A percentile compares a stretch with the other conserved stretches of the same genome.
phyloP scores from a whole-genome alignment of 2,113 vertebrate genomes.

The Nesospiza acunhae region DNA sequence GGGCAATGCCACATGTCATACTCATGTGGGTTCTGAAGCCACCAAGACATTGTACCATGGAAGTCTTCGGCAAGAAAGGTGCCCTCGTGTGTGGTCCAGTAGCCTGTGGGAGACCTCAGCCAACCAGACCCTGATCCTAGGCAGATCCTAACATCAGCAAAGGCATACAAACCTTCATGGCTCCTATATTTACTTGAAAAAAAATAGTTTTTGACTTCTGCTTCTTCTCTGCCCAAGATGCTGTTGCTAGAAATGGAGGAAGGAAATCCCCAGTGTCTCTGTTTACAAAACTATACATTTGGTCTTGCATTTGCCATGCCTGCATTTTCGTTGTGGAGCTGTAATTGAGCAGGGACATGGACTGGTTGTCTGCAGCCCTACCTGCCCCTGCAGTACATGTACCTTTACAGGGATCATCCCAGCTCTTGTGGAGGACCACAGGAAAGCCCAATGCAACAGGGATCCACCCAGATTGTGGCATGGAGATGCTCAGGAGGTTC shows the following conservation, averaged over 20 bases:
- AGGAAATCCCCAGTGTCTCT: not conserved
- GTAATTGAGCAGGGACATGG: not conserved
- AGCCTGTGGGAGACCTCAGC: not conserved
- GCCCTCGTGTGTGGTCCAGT: not conserved
- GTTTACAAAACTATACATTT: not conserved
- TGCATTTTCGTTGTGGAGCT: not conserved
- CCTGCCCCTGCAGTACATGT: not conserved
- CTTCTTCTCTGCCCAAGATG: not conserved
- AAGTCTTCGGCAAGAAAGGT: not conserved
- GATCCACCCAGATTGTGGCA: not conserved
- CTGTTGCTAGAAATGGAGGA: not conserved
- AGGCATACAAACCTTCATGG: not conserved
- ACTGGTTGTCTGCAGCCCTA: not conserved
- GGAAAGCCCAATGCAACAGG: not conserved
- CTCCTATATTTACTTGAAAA: not conserved
- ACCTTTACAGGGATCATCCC: accelerated
- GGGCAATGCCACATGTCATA: accelerated
- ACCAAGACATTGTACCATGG: not conserved
- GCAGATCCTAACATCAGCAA: not conserved
- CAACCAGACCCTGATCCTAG: not conserved
- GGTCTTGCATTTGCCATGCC: not conserved
- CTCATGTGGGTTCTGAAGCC: not conserved
- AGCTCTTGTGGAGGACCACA: not conserved
- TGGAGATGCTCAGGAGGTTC: not conserved
- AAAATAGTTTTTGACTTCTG: not conserved